A percentile compares a stretch with the other conserved stretches of the same genome.
Evolutionary conservation across 2,888 invertebrate genomes (phyloP).

Genomic region (Aleiodes leptofemur): DNA sequence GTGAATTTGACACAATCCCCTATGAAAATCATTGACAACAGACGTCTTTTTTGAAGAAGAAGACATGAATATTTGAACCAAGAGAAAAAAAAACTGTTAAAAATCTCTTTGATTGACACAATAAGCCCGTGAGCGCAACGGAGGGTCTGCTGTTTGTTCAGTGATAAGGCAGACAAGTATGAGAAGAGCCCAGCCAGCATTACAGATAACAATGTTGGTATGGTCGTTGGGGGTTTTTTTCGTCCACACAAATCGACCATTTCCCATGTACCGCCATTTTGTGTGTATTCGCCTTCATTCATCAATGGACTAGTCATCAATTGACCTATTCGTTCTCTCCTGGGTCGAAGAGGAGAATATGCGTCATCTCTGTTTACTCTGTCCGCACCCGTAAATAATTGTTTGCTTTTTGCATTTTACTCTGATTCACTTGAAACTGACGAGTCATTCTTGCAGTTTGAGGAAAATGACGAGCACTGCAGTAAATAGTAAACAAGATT

Average conservation of each 20-base stretch:
- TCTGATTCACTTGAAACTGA: constrained; percentile 18
- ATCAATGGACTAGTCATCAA: background rate
- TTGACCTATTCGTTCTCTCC: constrained; percentile 14
- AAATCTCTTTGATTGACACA: constrained; percentile 56
- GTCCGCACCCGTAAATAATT: constrained; percentile 45
- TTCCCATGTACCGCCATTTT: constrained; percentile 9
- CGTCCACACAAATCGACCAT: constrained; percentile 40
- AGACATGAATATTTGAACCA: constrained; percentile 19
- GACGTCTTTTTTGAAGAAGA: background rate
- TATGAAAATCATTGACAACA: background rate
- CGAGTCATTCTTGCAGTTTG: constrained; percentile 16
- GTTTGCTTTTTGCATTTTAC: background rate
- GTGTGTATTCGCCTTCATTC: background rate
- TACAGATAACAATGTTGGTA: constrained; percentile 52
- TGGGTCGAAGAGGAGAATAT: constrained; percentile 43
- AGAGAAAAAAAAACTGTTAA: constrained; percentile 41
- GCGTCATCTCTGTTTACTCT: constrained; percentile 48
- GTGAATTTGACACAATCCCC: background rate
- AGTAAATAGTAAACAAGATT: constrained; percentile 22
- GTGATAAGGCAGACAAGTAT: constrained; percentile 61
- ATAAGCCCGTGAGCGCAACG: constrained; percentile 47
- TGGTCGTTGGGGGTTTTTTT: constrained; percentile 2
- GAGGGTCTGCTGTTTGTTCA: constrained; percentile 67
- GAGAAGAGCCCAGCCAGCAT: background rate
- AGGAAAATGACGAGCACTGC: background rate